These are phyloP conservation scores for Aphidius colemani DNA, from an alignment of 2,888 invertebrate genomes.

Conservation along the genomic window DNA sequence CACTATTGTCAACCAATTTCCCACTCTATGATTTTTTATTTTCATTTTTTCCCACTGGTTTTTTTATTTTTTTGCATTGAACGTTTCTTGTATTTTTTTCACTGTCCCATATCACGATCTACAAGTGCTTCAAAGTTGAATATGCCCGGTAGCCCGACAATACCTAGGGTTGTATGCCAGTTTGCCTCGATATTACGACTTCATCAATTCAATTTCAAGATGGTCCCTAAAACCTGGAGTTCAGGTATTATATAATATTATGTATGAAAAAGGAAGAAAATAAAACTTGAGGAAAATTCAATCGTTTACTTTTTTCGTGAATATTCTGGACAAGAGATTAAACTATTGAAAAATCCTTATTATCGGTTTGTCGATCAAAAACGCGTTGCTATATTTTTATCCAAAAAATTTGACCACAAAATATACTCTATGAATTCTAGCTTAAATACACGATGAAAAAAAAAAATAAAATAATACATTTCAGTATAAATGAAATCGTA, in stretches of 20 bases:
- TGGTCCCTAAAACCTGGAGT: conserved; percentile 35
- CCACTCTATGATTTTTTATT: background rate
- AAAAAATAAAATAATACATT: no score
- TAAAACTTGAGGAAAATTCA: conserved; percentile 13
- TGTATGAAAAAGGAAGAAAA: background rate
- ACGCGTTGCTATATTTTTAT: no score
- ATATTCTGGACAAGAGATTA: background rate
- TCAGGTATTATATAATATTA: conserved; percentile 18
- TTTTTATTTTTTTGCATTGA: background rate
- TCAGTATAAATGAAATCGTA: background rate
- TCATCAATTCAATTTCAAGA: conserved; percentile 48
- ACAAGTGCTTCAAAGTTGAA: conserved; percentile 12
- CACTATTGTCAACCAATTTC: conserved; percentile 9
- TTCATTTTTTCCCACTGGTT: background rate
- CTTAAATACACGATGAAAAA: background rate
- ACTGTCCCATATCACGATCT: conserved; percentile 15
- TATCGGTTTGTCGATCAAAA: conserved; percentile 15
- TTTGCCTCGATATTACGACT: conserved; percentile 43
- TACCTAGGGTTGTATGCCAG: conserved; percentile 21
- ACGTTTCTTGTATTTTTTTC: conserved; percentile 1
- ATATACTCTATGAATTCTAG: no score
- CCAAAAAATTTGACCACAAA: background rate
- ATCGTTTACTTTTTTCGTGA: background rate
- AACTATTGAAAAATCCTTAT: conserved; percentile 15
- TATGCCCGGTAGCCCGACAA: conserved; percentile 22